Evolutionary conservation across 2,113 vertebrate genomes (phyloP), one percentile per base, ranked within the genome.

Genomic region (Notechis scutatus): DNA sequence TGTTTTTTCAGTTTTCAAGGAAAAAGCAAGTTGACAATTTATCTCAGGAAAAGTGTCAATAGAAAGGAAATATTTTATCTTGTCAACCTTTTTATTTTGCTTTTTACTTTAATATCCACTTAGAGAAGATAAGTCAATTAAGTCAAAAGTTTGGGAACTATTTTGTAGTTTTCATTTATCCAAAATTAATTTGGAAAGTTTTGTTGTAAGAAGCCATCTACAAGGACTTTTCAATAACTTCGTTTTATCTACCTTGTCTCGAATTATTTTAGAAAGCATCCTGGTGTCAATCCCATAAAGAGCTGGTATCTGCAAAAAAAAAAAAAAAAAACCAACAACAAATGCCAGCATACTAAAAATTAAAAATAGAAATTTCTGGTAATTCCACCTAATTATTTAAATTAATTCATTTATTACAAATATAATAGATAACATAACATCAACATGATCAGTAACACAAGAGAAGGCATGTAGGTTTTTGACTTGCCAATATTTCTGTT

Each of bases 211-310:
- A 85, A 85, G 21, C 69, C 64, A 1, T 39, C 20, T 81, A 21
- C 57, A 45, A 34, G 18, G 55, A 45, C 1, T 86, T 59, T 59
- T 23, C n/a, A 29, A 55, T 56, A 6, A 7, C 26, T 50, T 61
- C 3, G 47, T 92, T 56, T 56, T 56, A 1, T 29, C 89, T 93
- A 99, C 99, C 98, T 99, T 99, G 93, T 98, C 98, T 96, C 98
- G 97, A 96, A 99, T 99, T 93, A 98, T 97, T 97, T 99, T 99
- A 87, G 98, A 98, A 94, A 99, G 97, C 99, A 99, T 99, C 95
- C 99, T 98, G 92, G 99, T 99, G 94, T 99, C 99, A 85, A 99
- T 98, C 89, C 99, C 99, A 97, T 98, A 99, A 64, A 99, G 96
- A 0, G 99, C 99, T 94, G 99, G 99, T 69, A 99, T 97, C 99